phyloP scores from a whole-genome alignment of 2,797 vertebrate species.

The Eidolon dupreanum region DNA sequence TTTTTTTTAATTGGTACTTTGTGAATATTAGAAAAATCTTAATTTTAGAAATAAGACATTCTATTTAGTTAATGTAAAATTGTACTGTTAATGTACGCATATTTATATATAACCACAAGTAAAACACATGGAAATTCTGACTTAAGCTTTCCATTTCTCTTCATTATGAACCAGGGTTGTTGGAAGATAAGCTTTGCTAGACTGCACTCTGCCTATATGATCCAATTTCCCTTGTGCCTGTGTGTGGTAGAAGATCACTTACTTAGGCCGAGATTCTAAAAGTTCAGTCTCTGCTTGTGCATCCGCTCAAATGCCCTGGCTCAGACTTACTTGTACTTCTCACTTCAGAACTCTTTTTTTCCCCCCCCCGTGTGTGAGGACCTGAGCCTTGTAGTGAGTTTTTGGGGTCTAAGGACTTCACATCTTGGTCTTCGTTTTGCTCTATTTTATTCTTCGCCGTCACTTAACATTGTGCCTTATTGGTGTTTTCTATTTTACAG shows the following conservation, averaged over 20 bases:
- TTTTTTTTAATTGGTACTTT: neutral
- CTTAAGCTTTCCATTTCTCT: neutral
- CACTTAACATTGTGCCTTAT: neutral
- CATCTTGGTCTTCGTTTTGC: neutral
- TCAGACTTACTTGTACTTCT: neutral
- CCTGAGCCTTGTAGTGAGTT: neutral
- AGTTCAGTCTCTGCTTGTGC: neutral
- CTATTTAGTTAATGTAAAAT: neutral
- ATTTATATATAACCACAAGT: neutral
- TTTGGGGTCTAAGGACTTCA: neutral
- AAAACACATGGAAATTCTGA: neutral
- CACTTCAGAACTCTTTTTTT: neutral
- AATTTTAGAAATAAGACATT: neutral
- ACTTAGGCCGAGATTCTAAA: neutral
- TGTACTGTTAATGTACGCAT: neutral
- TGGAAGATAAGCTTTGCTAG: neutral
- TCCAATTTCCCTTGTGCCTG: neutral
- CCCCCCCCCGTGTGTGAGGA: neutral
- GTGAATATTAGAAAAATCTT: neutral
- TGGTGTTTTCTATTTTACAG: neutral
- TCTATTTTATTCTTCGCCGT: neutral
- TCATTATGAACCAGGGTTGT: neutral
- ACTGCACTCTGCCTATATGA: neutral
- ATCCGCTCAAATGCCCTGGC: neutral
- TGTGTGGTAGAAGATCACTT: neutral